These are phyloP conservation scores for Trachelus stipa DNA, from an alignment of 2,888 invertebrate species.

Conservation along the genomic window DNA sequence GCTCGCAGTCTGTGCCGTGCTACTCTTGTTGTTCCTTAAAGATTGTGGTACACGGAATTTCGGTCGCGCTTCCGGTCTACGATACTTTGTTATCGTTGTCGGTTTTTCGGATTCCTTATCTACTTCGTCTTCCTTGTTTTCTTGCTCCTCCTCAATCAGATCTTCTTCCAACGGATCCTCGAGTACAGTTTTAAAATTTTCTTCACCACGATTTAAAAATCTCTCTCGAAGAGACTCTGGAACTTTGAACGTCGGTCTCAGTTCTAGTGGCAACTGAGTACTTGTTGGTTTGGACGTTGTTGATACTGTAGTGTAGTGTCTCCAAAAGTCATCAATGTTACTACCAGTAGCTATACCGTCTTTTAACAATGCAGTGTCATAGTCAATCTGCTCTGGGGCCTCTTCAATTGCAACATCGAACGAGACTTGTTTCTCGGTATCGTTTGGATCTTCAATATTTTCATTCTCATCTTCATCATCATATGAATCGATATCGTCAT, in stretches of 20 bases:
- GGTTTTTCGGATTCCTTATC: background rate
- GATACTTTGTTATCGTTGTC: constrained; percentile 9
- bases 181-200: background rate
- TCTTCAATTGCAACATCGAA: background rate
- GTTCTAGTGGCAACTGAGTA: constrained; percentile 9
- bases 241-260: constrained; percentile 14
- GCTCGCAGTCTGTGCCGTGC: background rate
- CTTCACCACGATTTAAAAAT: background rate
- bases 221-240: background rate
- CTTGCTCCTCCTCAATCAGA: background rate
- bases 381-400: background rate
- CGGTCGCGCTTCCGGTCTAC: constrained; percentile 30
- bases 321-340: constrained; percentile 41
- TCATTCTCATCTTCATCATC: constrained; percentile 10
- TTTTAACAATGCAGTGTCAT: background rate
- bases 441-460: background rate
- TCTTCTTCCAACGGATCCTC: background rate
- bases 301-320: constrained; percentile 34
- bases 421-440: constrained; percentile 1
- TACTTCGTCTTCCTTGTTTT: background rate
- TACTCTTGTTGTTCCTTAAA: constrained; percentile 19
- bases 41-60: constrained; percentile 38
- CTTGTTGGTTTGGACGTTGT: constrained; percentile 20
- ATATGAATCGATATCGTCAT: background rate
- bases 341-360: constrained; percentile 1